Percentiles rank a stretch among this genome's conserved stretches.
Conservation (phyloP, 2,113 vertebrate genomes). For the Rattus rattus region DNA sequence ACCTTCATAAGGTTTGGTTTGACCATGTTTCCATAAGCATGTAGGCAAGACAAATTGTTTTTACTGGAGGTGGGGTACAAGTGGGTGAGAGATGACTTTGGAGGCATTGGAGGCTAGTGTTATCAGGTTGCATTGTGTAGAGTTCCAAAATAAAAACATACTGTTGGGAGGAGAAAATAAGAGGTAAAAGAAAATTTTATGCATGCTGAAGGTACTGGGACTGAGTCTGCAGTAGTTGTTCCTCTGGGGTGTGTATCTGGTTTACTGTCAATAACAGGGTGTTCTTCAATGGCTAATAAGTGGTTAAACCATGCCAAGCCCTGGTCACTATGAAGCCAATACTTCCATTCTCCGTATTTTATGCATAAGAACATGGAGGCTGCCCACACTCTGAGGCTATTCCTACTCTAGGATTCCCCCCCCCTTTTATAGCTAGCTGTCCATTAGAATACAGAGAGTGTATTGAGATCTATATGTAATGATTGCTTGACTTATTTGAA, state of each 20-base stretch:
- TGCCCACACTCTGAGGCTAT: not conserved
- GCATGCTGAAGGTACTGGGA: not conserved
- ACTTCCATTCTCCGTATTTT: not conserved
- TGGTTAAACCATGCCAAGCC: not conserved
- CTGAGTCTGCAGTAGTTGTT: not conserved
- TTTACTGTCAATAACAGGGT: not conserved
- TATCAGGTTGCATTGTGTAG: not conserved
- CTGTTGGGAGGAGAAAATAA: not conserved
- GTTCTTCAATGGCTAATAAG: not conserved
- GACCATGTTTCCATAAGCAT: not conserved
- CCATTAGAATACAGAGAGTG: not conserved
- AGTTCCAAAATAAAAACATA: not conserved
- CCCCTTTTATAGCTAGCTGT: not conserved
- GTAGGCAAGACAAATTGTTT: not conserved
- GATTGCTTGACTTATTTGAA: conserved; percentile 15
- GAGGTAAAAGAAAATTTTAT: not conserved
- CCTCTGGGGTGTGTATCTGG: not conserved
- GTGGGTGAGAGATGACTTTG: not conserved
- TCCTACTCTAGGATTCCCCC: not conserved
- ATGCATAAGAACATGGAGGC: not conserved
- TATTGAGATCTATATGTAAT: not conserved
- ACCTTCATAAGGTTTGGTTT: conserved; percentile 20
- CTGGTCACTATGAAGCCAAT: not conserved
- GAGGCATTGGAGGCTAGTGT: not conserved
- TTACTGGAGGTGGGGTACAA: not conserved